Base-by-base conservation (phyloP, 2,113 vertebrate species). In the Oreochromis niloticus region DNA sequence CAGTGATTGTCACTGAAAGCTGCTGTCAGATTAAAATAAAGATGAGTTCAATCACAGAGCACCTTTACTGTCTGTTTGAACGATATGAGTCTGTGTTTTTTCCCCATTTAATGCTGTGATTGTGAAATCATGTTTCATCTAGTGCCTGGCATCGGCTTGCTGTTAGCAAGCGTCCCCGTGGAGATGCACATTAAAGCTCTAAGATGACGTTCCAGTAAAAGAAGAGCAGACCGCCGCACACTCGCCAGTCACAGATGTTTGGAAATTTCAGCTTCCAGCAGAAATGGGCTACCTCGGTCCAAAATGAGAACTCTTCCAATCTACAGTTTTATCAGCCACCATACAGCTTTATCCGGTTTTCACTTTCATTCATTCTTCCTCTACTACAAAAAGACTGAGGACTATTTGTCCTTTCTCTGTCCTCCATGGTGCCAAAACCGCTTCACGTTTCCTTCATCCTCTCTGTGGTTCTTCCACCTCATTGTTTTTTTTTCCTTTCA, bases 181-280 rank as follows among this genome's bases (percentile, higher is more conserved):
- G 89, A 92, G 82, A 71, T 46, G 73, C 71, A 92, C 61, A 89
- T 61, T 87, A 86, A 85, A 91, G 92, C 83, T 85, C 46, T 3
- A 81, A 54, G 54, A 88, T 19, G 84, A 85, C 43, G 41, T 19
- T 85, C 66, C 78, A 80, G 43, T 16, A 85, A 52, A 66, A 71
- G 86, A 52, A 19, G 61, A 82, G 83, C 71, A 19, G 73, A 1
- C 36, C 4, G 32, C 46, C 7, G 24, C 81, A 81, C 52, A 4
- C 83, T 39, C 17, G 13, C 34, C 85, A 57, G 79, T 88, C 80
- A 83, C 87, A 83, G 78, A 80, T 84, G 68, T 84, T 88, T 85
- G 41, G 19, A 46, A 59, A 55, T 83, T 48, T 80, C 56, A 46
- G 61, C 81, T 80, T 86, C 56, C 54, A 46, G 82, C 36, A 83